Evolutionary conservation across 2,113 vertebrate genomes (phyloP), one percentile per base, ranked within the genome.

Genomic region (Clarias macrocephalus): DNA sequence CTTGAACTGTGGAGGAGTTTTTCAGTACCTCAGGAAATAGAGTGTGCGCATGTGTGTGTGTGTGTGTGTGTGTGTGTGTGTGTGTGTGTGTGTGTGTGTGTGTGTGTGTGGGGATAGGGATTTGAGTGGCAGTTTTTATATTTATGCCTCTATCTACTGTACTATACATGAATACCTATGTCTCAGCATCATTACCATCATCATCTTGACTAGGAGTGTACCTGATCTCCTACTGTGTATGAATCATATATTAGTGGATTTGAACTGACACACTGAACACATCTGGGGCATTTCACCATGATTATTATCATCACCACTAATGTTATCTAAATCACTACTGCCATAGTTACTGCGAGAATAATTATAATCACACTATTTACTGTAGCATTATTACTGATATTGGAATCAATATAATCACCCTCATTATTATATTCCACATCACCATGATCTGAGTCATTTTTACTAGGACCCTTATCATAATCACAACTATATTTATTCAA

Each of bases 1-100:
- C 80, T 83, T 87, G 85, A 89, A 85, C 86, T 85, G 86, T 87
- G 83, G 82, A 89, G 88, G 86, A 82, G 83, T 85, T 42, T 60
- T 48, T 30, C 75, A 73, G 57, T 28, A 63, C 85, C 77, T 84
- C 56, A 87, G 76, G 76, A 83, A 75, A 7, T 54, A 63, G 66
- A 70, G 85, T 76, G 83, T 68, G 77, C 63, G 87, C 82, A 25
- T 83, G 48, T 75, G 52, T 75, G 83, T 85, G 76, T 72, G 77
- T 82, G 77, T 62, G 68, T 86, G 60, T 59, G 70, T 79, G 79
- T 81, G 37, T 33, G 60, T 80, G 73, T 48, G n/a, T 77, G 23
- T 77, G 30, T 56, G 25, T 28, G 30, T 25, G 33, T 85, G 62
- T 30, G 28, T 48, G 76, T 73, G 87, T 79, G 59, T n/a, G 25